Evolutionary conservation across 2,113 vertebrate genomes (phyloP), one percentile per base, ranked within the genome.

Genomic region (Romanogobio albipinnatus): DNA sequence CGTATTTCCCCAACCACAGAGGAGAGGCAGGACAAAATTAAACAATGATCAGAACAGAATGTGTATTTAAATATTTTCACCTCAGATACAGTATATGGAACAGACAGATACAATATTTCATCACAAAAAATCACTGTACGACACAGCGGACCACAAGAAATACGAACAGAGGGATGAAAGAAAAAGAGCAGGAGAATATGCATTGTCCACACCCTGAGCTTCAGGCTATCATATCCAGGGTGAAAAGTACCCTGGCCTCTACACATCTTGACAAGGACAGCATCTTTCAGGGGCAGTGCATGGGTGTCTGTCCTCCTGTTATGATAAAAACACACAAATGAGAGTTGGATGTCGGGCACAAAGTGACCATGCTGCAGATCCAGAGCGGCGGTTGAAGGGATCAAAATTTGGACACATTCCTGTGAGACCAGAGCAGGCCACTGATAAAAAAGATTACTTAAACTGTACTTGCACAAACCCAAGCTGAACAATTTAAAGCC

Each of bases 61-160:
- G 94, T 95, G 95, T 95, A 95, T 95, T 95, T 95, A 94, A 95
- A 95, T 95, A 95, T 95, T 94, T 94, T 93, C 94, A 95, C 94
- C 92, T 94, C 91, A 94, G 94, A 93, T 95, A 94, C 93, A 95
- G 93, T 93, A 94, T 94, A 95, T 95, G 95, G 94, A 95, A 95
- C 93, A 94, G 94, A 95, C 95, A 94, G 93, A 95, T 94, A 95
- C 94, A 94, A 89, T 92, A 92, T 92, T 92, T 91, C 87, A 93
- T 94, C 94, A 94, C 95, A 95, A 95, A 95, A 86, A 95, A 93
- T 91, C 95, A 95, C 95, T 88, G 91, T 94, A 95, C 95, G 92
- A 95, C 93, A 95, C 95, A 95, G 84, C 83, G 94, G 94, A 95
- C 94, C 94, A 95, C 94, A 92, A 93, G 94, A 94, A 95, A 89